A percentile compares a stretch with the other conserved stretches of the same genome.
Conservation (phyloP, 2,113 vertebrate genomes). For the Podarcis muralis region DNA sequence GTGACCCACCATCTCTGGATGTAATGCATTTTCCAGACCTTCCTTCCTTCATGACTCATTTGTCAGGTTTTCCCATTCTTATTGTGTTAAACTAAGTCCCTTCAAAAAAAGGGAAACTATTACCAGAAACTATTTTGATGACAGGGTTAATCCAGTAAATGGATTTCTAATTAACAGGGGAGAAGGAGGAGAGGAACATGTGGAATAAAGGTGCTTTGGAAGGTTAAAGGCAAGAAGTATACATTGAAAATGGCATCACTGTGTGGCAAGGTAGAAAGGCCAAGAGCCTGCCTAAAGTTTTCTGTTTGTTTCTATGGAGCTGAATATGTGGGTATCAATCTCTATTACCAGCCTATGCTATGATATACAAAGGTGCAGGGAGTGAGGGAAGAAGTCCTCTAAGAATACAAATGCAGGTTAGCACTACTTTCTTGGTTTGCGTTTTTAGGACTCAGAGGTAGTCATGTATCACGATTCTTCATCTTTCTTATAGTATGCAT, state of each 20-base stretch:
- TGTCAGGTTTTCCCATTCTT: not conserved
- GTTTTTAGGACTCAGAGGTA: not conserved
- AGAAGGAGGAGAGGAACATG: not conserved
- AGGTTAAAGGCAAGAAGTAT: not conserved
- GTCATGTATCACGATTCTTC: too few species aligned
- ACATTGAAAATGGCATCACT: not conserved
- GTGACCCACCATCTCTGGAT: not conserved
- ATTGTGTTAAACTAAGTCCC: not conserved
- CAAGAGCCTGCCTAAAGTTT: not conserved
- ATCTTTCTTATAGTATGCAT: not conserved
- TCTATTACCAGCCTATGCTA: not conserved
- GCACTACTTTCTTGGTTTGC: not conserved
- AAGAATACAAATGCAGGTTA: not conserved
- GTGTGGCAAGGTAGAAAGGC: not conserved
- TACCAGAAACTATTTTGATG: not conserved
- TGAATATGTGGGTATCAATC: not conserved
- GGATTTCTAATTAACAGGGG: not conserved
- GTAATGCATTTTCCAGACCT: not conserved
- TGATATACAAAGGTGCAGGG: not conserved
- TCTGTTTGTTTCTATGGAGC: not conserved
- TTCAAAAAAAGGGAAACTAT: not conserved
- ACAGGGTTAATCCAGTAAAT: not conserved
- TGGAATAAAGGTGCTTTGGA: not conserved
- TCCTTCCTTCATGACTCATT: conserved; percentile 13
- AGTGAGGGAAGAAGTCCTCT: not conserved